Percentiles rank a stretch among this genome's conserved stretches.
Evolutionary conservation across 2,113 vertebrate genomes (phyloP).

Genomic region (Holacanthus passer): DNA sequence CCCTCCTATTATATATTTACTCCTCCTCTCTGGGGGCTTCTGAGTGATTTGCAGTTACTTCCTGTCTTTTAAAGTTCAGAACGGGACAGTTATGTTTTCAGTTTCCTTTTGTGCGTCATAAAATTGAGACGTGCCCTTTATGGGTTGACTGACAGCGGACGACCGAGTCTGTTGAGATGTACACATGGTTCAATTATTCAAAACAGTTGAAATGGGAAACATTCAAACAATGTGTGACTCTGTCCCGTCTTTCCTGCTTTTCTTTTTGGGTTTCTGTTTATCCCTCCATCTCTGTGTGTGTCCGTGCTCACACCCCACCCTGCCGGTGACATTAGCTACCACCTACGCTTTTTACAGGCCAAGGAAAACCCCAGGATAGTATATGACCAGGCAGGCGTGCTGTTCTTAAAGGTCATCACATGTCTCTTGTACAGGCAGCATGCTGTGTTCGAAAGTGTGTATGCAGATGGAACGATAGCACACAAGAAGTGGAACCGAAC

Average conservation of each 20-base stretch:
- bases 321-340: slow-evolving; percentile 60
- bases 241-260: slow-evolving; percentile 27
- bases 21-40: not conserved
- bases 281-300: slow-evolving; percentile 16
- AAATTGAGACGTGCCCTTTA: no score
- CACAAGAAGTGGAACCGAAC: slow-evolving; percentile 41
- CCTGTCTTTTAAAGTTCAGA: slow-evolving; percentile 12
- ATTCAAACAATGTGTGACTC: not conserved
- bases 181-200: not conserved
- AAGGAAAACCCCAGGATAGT: slow-evolving; percentile 54
- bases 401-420: slow-evolving; percentile 70
- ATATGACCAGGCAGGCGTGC: slow-evolving; percentile 54
- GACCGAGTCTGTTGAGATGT: not conserved
- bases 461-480: slow-evolving; percentile 46
- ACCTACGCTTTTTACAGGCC: slow-evolving; percentile 35
- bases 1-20: not conserved
- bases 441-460: slow-evolving; percentile 28
- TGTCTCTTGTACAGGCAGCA: slow-evolving; percentile 33
- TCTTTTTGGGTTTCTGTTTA: slow-evolving; percentile 16
- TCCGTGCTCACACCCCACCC: slow-evolving; percentile 46
- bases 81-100: not conserved
- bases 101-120: no score
- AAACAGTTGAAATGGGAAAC: slow-evolving; percentile 11
- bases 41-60: slow-evolving; percentile 21
- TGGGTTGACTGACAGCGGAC: not conserved